Evolutionary conservation across 1,140 invertebrate genomes (phyloP), one percentile per base, ranked within the genome.

Genomic region (honey bee (Apis mellifera)): DNA sequence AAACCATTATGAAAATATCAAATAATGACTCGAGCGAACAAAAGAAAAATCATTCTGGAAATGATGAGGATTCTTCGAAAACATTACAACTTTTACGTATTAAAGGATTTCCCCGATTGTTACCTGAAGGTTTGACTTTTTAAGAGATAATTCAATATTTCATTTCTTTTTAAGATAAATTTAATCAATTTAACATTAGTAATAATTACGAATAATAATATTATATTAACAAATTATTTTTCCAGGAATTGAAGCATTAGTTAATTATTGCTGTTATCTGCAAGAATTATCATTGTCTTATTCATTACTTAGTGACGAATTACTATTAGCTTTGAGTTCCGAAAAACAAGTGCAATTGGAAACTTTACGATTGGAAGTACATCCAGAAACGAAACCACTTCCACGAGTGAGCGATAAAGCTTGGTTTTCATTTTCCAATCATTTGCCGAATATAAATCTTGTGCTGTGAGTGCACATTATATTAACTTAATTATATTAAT

Each of bases 231-330:
- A 62, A 62, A 48, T 42, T 7, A 42, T 68, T 13, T 19, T 78
- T 78, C 17, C 74, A 94, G 93, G 91, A 52, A 91, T 94, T 54
- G 70, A 91, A 26, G 83, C 83, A 23, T 82, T 92, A 7, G 89
- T 91, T 0, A 91, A 80, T 23, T 78, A 91, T 26, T 93, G 90
- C 65, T 72, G 71, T 13, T 84, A 82, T 48, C 86, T 94, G 9
- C 90, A 91, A 52, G 93, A 94, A 83, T 69, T 94, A 9, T 93
- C 92, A 2, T 32, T 94, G 1, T 90, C 91, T 2, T 94, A 93
- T 81, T 91, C 92, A 1, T 72, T 92, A 1, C 74, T 94, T 2
- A 94, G 89, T 66, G 92, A 94, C 26, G 91, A 94, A 23, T 84
- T 94, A 3, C 78, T 94, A 0, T 84, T 84, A 21, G 90, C 90